Base-by-base conservation (phyloP, 1,140 invertebrate species). In the Oncopodura yosiiana region DNA sequence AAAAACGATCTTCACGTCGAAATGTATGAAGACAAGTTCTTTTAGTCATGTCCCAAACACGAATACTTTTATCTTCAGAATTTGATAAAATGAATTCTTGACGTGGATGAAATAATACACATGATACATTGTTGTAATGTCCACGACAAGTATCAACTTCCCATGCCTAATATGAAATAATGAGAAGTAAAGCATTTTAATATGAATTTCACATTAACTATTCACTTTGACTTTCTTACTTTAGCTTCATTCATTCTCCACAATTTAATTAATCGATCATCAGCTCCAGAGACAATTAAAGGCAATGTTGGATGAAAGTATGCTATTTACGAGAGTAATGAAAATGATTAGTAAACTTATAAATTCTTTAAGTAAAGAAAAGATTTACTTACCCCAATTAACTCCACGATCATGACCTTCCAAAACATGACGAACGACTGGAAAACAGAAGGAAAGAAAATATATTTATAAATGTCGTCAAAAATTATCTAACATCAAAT, bases 181-280 rank as follows among this genome's bases (percentile, higher is more conserved):
- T 12, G 19, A 30, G 27, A 6, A 49, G 19, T 50, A 14, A 39
- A 38, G 5, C 18, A 49, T 52, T 12, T 3, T 6, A 29, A 9
- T 2, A 3, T 21, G 36, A 34, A 8, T 11, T 45, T 26, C 8
- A 53, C 8, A 39, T 39, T n/a, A 16, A 50, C 3, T n/a, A 42
- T 58, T 30, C 26, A 16, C 36, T 46, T 29, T 30, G n/a, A 39
- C 12, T 2, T 52, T 18, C 18, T 64, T 68, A 78, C 77, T 72
- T 94, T 95, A 27, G 86, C 81, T 72, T 98, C 95, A 71, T 97
- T 99, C 90, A 98, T 97, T 59, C 96, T 77, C 95, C 95, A 99
- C 52, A 99, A 74, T 71, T 99, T 99, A 9, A 99, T 84, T 67
- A 94, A 87, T 21, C 94, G 75, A 73, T 99, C 96, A 73, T 99